Evolutionary conservation across 1,140 invertebrate species (phyloP).

Genomic region (Catajapyx aquilonaris): DNA sequence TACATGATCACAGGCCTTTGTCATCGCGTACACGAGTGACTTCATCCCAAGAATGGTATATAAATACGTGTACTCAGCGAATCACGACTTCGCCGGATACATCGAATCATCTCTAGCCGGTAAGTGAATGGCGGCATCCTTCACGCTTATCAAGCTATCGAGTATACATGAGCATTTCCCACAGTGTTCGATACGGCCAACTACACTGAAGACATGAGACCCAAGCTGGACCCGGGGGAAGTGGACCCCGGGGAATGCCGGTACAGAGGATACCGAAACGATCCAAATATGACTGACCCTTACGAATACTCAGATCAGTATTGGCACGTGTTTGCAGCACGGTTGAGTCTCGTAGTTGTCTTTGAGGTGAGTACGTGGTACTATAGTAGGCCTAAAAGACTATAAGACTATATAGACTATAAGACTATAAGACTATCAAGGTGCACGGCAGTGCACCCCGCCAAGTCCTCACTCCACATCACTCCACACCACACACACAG

Average conservation of each 20-base stretch:
- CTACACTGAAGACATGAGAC: slow-evolving; percentile 50
- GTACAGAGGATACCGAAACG: slow-evolving; percentile 72
- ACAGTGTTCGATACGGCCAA: slow-evolving; percentile 62
- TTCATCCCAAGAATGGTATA: slow-evolving; percentile 80
- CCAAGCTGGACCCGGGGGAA: slow-evolving; percentile 24
- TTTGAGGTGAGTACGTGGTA: slow-evolving; percentile 69
- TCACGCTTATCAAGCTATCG: no score
- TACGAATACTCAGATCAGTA: slow-evolving; percentile 69
- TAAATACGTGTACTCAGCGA: no score
- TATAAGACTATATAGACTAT: no score
- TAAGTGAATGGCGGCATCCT: no score
- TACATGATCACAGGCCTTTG: slow-evolving; percentile 62
- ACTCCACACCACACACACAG: no score
- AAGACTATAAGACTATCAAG: no score
- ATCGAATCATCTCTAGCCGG: no score
- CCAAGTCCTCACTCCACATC: no score
- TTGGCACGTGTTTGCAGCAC: slow-evolving; percentile 85
- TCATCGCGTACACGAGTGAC: slow-evolving; percentile 81
- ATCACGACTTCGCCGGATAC: no score
- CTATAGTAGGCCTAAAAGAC: no score
- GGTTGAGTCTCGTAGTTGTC: slow-evolving; percentile 76
- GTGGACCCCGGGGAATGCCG: slow-evolving; percentile 39
- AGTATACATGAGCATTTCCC: no score
- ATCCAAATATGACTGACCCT: slow-evolving; percentile 36
- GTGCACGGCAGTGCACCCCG: no score